Evolutionary conservation across 1,140 invertebrate genomes (phyloP), one percentile per base, ranked within the genome.

Genomic region (Zaprionus tsacasi): DNA sequence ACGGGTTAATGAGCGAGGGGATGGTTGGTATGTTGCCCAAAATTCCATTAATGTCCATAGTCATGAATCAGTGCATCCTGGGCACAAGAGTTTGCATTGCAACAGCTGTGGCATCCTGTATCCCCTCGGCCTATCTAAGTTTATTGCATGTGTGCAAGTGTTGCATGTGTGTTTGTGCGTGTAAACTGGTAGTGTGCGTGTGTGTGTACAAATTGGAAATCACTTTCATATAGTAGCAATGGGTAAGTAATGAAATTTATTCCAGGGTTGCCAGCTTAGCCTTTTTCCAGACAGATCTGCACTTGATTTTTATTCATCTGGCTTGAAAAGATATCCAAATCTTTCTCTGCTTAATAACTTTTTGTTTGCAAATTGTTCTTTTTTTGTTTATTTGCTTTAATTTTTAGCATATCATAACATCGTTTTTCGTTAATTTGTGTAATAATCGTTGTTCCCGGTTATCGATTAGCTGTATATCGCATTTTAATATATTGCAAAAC

Each of bases 11-110:
- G 21, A 21, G n/a, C 21, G 21, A 25, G 45, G 11, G 21, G 45
- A 3, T 27, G 25, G 15, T 4, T 17, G 45, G 17, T 48, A 15
- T 15, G 1, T 48, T 21, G 45, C 45, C 45, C 33, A 52, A 52
- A 36, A 36, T 13, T 54, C 33, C 17, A 40, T 35, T 7, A 55
- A 63, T 38, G 52, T 70, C 17, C 45, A 25, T 40, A 2, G 17
- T 10, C 61, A 82, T 82, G 68, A 82, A 82, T 82, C 80, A 70
- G 78, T 78, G 79, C 61, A 75, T 78, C 79, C 70, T 78, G 70
- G 52, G 55, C 64, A 64, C 27, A 30, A 6, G 27, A 70, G 64
- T 61, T 72, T 50, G 43, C 73, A 63, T 72, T 64, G 43, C 56
- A 59, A 50, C 45, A 50, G 45, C 45, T 50, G 27, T 3, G 45